Percentiles rank a stretch among this genome's conserved stretches.
phyloP scores from a whole-genome alignment of 2,113 vertebrate species.

The Tychaedon coryphoeus region DNA sequence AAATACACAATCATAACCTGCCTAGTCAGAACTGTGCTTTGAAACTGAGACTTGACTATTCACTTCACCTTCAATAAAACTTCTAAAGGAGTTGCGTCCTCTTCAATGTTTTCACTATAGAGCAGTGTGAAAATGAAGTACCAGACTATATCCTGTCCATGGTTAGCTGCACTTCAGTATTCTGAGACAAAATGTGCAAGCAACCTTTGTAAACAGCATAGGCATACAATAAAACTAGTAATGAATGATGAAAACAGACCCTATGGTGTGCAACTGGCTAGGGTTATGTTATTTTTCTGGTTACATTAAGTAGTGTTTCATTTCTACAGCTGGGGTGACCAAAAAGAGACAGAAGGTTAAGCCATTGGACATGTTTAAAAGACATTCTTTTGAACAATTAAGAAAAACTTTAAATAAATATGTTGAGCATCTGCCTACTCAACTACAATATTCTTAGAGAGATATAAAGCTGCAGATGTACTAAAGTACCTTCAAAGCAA shows the following conservation, averaged over 20 bases:
- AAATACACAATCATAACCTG: not conserved
- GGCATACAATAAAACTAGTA: not conserved
- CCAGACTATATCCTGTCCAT: not conserved
- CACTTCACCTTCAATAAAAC: not conserved
- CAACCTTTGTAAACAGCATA: not conserved
- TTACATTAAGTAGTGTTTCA: not conserved
- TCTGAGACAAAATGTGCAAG: not conserved
- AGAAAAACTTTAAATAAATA: not conserved
- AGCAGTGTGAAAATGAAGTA: not conserved
- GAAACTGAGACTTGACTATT: not conserved
- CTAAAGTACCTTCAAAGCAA: not conserved
- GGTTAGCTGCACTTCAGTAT: not conserved
- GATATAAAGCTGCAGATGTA: not conserved
- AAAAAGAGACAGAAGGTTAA: not conserved
- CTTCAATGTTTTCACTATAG: not conserved
- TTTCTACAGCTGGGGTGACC: not conserved
- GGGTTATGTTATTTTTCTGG: not conserved
- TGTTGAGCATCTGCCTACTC: not conserved
- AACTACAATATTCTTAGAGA: not conserved
- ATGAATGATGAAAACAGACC: not conserved
- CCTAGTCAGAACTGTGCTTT: not conserved
- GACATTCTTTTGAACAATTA: not conserved
- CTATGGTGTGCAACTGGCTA: not conserved
- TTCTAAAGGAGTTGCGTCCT: not conserved
- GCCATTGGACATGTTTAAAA: not conserved